Conservation (phyloP, 1,140 invertebrate species). For the Drosophila ficusphila region DNA sequence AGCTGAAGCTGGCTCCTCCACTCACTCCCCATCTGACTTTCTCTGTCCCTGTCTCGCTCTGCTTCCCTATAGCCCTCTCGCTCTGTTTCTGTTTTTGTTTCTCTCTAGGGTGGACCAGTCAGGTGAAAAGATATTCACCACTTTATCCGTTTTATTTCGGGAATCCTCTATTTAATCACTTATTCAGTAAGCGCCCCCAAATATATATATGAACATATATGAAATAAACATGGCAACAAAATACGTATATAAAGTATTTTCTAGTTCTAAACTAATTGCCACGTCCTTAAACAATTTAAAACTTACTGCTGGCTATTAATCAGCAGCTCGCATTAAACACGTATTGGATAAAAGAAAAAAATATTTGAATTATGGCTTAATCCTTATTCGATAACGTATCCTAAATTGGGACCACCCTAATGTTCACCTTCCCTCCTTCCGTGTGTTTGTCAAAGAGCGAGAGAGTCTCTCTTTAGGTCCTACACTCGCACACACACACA, state of each 20-base stretch:
- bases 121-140: background rate
- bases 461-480: slow-evolving; percentile 41
- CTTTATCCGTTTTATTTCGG: too few relatives aligned
- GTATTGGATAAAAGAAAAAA: too few relatives aligned
- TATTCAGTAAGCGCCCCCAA: too few relatives aligned
- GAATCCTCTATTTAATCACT: too few relatives aligned
- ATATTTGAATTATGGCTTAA: background rate
- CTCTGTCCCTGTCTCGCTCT: background rate
- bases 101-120: slow-evolving; percentile 11
- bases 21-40: background rate
- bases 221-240: too few relatives aligned
- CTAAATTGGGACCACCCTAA: slow-evolving; percentile 21
- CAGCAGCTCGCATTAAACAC: too few relatives aligned
- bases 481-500: slow-evolving; percentile 14
- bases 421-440: slow-evolving; percentile 47
- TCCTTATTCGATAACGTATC: background rate
- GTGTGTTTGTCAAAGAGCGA: slow-evolving; percentile 30
- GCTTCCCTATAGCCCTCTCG: slow-evolving; percentile 22
- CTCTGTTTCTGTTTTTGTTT: slow-evolving; percentile 8
- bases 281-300: too few relatives aligned
- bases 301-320: too few relatives aligned
- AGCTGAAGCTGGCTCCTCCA: background rate
- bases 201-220: too few relatives aligned
- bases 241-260: too few relatives aligned
- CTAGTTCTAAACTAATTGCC: too few relatives aligned